These are phyloP conservation scores for Pseudotriccus pelzelni DNA, from an alignment of 2,797 vertebrate genomes.

Conservation along the genomic window DNA sequence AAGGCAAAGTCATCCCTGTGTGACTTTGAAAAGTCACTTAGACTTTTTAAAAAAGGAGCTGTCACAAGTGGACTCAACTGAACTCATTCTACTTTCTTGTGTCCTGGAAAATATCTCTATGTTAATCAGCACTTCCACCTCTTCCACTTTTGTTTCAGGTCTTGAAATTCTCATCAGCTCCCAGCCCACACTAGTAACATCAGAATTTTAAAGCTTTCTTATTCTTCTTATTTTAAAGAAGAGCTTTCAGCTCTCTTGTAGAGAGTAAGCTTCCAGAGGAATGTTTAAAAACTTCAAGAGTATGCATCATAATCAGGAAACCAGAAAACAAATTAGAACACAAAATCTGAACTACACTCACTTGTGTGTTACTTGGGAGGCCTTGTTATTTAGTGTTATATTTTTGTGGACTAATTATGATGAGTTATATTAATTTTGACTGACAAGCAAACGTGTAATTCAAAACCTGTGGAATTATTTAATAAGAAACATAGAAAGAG, in stretches of 20 bases:
- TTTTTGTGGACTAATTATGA: background rate
- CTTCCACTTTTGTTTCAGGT: background rate
- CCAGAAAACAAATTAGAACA: background rate
- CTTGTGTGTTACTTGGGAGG: background rate
- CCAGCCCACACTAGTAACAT: background rate
- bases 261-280: background rate
- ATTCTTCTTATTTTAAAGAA: background rate
- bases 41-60: background rate
- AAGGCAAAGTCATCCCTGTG: background rate
- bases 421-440: background rate
- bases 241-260: background rate
- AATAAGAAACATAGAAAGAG: background rate
- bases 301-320: background rate
- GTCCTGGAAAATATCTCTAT: background rate
- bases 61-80: background rate
- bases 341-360: background rate
- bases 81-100: background rate
- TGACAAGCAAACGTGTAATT: background rate
- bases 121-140: background rate
- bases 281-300: background rate
- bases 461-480: background rate
- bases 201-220: background rate
- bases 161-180: background rate
- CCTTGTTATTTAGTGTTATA: background rate
- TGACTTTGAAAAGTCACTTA: constrained; percentile 46